A percentile compares a stretch with the other conserved stretches of the same genome.
Evolutionary conservation across 2,888 invertebrate species (phyloP).

Genomic region (Cerastoderma edule): DNA sequence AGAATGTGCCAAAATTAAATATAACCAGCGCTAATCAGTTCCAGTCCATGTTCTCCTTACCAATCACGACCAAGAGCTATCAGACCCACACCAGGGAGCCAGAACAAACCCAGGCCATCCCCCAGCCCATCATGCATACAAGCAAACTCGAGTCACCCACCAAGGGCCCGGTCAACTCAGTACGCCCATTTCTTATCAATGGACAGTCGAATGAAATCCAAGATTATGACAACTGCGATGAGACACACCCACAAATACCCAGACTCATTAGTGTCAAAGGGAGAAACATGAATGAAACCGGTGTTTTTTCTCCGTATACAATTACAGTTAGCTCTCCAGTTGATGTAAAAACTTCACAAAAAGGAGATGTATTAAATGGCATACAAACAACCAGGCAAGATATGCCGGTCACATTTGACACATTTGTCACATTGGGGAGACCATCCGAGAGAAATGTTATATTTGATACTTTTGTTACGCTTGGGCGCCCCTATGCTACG

Average conservation of each 20-base stretch:
- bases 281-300: conserved; percentile 28
- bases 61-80: conserved; percentile 10
- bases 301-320: conserved; percentile 41
- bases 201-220: conserved; percentile 47
- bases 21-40: conserved; percentile 42
- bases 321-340: conserved; percentile 26
- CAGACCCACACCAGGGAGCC: not conserved
- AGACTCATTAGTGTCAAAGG: conserved; percentile 48
- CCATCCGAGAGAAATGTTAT: conserved; percentile 56
- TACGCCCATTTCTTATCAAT: conserved; percentile 56
- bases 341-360: conserved; percentile 33
- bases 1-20: conserved; percentile 42
- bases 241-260: conserved; percentile 32
- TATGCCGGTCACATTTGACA: conserved; percentile 56
- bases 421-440: conserved; percentile 57
- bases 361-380: conserved; percentile 25
- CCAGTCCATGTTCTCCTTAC: conserved; percentile 4
- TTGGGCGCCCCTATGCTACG: conserved; percentile 56
- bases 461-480: conserved; percentile 64
- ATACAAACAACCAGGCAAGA: conserved; percentile 35
- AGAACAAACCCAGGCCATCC: conserved; percentile 39
- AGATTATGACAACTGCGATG: conserved; percentile 54
- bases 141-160: conserved; percentile 31
- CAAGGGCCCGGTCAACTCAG: conserved; percentile 51
- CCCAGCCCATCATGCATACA: conserved; percentile 54